These are phyloP conservation scores for Pachydiplax longipennis DNA, from an alignment of 2,888 invertebrate species.

Conservation along the genomic window DNA sequence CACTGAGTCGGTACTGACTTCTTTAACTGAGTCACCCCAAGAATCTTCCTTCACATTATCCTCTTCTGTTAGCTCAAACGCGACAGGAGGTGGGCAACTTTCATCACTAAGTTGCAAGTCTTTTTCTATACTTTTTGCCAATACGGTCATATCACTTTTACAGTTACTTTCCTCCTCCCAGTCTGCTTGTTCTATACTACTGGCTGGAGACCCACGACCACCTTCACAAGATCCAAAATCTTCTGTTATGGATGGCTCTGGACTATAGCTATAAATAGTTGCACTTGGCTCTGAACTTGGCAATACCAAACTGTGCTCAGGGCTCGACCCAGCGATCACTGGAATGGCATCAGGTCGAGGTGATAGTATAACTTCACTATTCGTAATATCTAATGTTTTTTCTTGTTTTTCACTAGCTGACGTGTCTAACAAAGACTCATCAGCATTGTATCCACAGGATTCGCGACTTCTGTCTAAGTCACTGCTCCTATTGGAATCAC, in stretches of 20 bases:
- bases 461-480: too few species aligned
- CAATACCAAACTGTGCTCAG: neutral
- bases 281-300: neutral
- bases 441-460: neutral
- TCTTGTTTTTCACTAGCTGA: neutral
- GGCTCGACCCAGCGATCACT: neutral
- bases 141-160: neutral
- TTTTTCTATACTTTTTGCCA: neutral
- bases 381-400: too few species aligned
- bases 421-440: neutral
- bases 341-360: neutral
- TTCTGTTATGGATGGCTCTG: neutral
- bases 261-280: neutral
- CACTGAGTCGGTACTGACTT: neutral
- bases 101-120: neutral
- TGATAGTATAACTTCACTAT: neutral
- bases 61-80: neutral
- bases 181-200: constrained; percentile 24
- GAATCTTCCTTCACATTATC: neutral
- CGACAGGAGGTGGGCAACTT: neutral
- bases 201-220: neutral
- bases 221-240: constrained; percentile 17
- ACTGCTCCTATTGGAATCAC: neutral
- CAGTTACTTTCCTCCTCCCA: neutral
- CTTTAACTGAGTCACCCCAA: neutral